Evolutionary conservation across 2,888 invertebrate genomes (phyloP).

Genomic region (Candidula unifasciata): DNA sequence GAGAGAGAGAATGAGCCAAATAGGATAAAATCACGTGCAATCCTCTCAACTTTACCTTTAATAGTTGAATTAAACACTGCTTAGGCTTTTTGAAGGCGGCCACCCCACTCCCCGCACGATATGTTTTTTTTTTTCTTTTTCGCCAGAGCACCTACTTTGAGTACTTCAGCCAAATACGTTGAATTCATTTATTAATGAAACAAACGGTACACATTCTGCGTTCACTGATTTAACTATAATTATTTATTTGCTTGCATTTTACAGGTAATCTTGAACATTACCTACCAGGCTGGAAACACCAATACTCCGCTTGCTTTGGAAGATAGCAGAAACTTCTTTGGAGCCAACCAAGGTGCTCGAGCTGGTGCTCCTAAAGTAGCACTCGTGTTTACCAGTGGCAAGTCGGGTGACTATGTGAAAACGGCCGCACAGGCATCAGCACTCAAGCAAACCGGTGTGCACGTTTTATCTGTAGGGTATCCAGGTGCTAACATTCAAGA

Average conservation of each 20-base stretch:
- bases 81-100: too few relatives aligned
- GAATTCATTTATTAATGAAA: too few relatives aligned
- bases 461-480: neutral
- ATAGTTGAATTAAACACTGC: too few relatives aligned
- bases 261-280: neutral
- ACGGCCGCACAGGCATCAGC: neutral
- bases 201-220: too few relatives aligned
- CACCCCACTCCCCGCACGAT: too few relatives aligned
- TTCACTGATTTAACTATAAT: too few relatives aligned
- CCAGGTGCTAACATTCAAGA: neutral
- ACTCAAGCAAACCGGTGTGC: neutral
- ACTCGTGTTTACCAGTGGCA: constrained; percentile 5
- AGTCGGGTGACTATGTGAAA: neutral
- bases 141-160: too few relatives aligned
- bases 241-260: neutral
- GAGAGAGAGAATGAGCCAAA: too few relatives aligned
- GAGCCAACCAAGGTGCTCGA: neutral
- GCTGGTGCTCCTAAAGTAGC: constrained; percentile 1
- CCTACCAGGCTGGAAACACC: neutral
- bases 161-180: too few relatives aligned
- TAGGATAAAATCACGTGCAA: too few relatives aligned
- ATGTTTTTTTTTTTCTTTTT: too few relatives aligned
- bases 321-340: constrained; percentile 12
- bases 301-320: neutral
- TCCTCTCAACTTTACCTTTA: too few relatives aligned